Conservation (phyloP, 2,113 vertebrate genomes). For the Talpa occidentalis region DNA sequence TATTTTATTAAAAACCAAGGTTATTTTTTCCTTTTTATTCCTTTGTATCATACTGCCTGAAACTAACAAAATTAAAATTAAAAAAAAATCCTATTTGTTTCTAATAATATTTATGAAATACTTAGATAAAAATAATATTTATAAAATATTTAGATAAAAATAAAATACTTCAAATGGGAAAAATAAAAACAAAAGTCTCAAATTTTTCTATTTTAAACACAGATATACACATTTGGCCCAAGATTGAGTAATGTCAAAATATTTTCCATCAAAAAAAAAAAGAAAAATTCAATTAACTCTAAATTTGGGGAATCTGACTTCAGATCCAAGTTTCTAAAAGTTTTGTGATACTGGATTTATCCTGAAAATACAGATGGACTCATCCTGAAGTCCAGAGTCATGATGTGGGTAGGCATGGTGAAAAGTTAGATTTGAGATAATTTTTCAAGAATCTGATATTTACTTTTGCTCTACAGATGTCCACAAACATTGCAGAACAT, state of each 20-base stretch:
- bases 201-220: conserved; percentile 59
- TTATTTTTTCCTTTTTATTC: background rate
- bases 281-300: background rate
- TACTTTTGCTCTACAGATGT: background rate
- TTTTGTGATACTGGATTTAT: background rate
- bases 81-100: too few relatives aligned
- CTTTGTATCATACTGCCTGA: conserved; percentile 50
- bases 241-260: conserved; percentile 15
- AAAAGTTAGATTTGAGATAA: background rate
- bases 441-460: background rate
- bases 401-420: background rate
- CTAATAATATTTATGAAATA: too few relatives aligned
- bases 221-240: conserved; percentile 34
- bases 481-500: background rate
- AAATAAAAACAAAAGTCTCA: conserved; percentile 32
- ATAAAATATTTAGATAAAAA: too few relatives aligned
- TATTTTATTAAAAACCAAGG: background rate
- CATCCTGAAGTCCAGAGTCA: background rate
- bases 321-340: background rate
- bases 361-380: background rate
- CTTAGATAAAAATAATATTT: too few relatives aligned
- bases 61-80: background rate
- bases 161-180: too few relatives aligned
- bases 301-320: background rate
- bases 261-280: background rate